These are phyloP conservation scores for Chloroceryle aenea DNA, from an alignment of 2,113 vertebrate species.

Conservation along the genomic window DNA sequence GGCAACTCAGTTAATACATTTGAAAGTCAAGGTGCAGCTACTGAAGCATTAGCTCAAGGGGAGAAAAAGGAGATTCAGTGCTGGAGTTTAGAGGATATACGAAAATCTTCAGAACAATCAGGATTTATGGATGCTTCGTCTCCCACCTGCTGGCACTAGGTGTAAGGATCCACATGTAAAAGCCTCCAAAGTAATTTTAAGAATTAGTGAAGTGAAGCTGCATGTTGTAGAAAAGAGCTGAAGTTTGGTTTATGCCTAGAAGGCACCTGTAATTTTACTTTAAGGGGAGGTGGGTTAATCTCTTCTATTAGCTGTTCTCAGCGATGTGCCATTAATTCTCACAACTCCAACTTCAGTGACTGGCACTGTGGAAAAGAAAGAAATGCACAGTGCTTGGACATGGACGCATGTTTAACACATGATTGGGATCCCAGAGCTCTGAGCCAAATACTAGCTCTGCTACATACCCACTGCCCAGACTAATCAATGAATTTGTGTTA, in stretches of 20 bases:
- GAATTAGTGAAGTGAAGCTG: slow-evolving; percentile 50
- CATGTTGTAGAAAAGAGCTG: neutral
- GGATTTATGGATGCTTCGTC: slow-evolving; percentile 19
- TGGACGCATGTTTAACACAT: neutral
- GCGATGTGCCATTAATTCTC: neutral
- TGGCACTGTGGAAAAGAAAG: accelerated
- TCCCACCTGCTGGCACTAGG: slow-evolving; percentile 17
- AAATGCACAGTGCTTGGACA: neutral
- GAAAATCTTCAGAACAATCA: slow-evolving; percentile 42
- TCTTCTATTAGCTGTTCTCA: neutral
- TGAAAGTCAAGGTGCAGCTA: slow-evolving; percentile 36
- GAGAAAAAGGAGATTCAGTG: neutral
- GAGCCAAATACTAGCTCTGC: neutral
- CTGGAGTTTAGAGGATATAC: neutral
- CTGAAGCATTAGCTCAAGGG: slow-evolving; percentile 9
- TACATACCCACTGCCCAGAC: neutral
- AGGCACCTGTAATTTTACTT: slow-evolving; percentile 35
- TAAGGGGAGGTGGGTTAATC: neutral
- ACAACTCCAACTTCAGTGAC: neutral
- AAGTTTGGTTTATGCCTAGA: slow-evolving; percentile 9
- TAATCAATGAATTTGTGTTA: neutral
- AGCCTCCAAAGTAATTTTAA: slow-evolving; percentile 53
- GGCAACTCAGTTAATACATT: slow-evolving; percentile 49
- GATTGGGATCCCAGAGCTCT: neutral
- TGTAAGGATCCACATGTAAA: neutral